Evolutionary conservation across 2,113 vertebrate species (phyloP).

Genomic region (Balaenoptera acutorostrata): DNA sequence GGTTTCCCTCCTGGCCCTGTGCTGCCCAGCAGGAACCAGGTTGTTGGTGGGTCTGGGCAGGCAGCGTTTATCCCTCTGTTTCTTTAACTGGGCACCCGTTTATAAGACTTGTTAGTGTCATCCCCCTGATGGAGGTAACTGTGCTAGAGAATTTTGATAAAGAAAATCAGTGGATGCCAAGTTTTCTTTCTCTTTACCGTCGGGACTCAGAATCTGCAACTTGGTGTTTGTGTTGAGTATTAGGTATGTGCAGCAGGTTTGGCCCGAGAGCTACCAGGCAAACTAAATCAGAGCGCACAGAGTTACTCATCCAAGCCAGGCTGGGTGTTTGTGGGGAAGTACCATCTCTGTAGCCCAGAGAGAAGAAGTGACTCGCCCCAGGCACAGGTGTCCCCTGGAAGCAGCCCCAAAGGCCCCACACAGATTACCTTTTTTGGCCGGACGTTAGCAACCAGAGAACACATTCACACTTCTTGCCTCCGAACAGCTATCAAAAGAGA

Average conservation of each 20-base stretch:
- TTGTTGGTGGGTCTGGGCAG: background rate
- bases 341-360: background rate
- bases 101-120: background rate
- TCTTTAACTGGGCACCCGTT: background rate
- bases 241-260: background rate
- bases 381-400: background rate
- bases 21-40: background rate
- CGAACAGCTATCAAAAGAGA: background rate
- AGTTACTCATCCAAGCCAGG: background rate
- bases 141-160: background rate
- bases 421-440: background rate
- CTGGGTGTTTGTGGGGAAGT: background rate
- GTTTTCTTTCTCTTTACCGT: background rate
- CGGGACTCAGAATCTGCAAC: background rate
- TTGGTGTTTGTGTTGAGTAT: background rate
- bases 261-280: background rate
- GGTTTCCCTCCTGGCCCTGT: background rate
- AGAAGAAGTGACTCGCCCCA: background rate
- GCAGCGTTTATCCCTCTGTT: background rate
- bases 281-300: background rate
- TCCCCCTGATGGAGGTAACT: background rate
- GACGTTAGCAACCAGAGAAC: background rate
- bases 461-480: background rate
- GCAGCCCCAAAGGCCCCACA: background rate
- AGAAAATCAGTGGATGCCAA: background rate